Base-by-base conservation (phyloP, 2,113 vertebrate species). In the Cebidichthys violaceus region DNA sequence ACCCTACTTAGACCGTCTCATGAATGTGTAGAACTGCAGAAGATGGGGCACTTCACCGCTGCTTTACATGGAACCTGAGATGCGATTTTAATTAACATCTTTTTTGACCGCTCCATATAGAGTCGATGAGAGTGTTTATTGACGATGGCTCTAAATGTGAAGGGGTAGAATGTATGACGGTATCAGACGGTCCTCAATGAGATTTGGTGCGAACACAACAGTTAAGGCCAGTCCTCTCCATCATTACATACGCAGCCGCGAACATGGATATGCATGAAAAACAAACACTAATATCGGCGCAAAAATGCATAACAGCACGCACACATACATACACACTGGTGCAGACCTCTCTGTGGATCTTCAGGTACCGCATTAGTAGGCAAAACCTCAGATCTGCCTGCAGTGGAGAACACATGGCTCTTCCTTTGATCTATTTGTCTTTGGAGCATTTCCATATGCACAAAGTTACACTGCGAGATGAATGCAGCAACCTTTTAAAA, bases 351-450 rank as follows among this genome's bases (percentile, higher is more conserved):
- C 88, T 77, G 84, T 67, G 79, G 90, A 88, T 79, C 86, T 86
- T 78, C 86, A 87, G 84, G 88, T 93, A 89, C 81, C 17, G 33
- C 88, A 92, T 89, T 88, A 91, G 87, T 65, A 85, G 82, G 73
- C 85, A 79, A 79, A 82, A 66, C 39, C 69, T 89, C 73, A 85
- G 70, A 87, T 92, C 82, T 83, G 84, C 83, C 80, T 88, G 88
- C 55, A 81, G 71, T 78, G 77, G 75, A 84, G 72, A 89, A 90
- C 89, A 88, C 86, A 84, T 83, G 83, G 85, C 83, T 83, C 33
- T 65, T 71, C 73, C 83, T 92, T 94, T 93, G 81, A 93, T 92
- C 84, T 77, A 45, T 67, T 86, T 29, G 2, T 81, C 70, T 88
- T 87, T 84, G 82, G 75, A 88, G 74, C 65, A 77, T 88, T 89